Conservation (phyloP, 2,888 invertebrate species). For the Andrena flavipes region DNA sequence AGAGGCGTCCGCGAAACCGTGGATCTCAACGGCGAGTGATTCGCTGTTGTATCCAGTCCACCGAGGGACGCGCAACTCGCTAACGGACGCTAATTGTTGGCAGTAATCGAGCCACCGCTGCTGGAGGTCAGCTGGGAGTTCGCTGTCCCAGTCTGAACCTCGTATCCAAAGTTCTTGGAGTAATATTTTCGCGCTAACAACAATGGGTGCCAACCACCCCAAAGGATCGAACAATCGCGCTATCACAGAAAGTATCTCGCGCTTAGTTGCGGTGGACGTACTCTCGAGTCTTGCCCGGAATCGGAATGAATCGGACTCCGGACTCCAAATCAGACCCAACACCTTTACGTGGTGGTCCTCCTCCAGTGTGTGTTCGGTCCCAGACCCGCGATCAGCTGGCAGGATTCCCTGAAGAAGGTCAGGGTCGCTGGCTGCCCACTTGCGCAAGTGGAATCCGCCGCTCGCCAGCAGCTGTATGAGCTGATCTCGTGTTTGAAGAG, state of each 20-base stretch:
- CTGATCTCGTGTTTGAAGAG: no score
- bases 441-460: no score
- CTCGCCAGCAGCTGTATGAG: no score
- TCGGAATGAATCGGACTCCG: not conserved
- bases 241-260: not conserved
- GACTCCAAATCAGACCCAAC: not conserved
- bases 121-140: not conserved
- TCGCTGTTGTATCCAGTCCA: not conserved
- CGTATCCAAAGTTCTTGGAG: not conserved
- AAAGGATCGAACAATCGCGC: not conserved
- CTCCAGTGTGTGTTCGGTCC: no score
- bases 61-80: not conserved
- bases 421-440: no score
- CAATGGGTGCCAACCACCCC: not conserved
- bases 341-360: not conserved
- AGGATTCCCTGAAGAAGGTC: no score
- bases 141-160: not conserved
- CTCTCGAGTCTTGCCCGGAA: not conserved
- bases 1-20: constrained; percentile 8
- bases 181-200: not conserved
- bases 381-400: no score
- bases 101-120: not conserved
- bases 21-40: not conserved
- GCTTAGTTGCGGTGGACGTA: not conserved
- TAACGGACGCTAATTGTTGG: not conserved